Percentiles rank a stretch among this genome's conserved stretches.
Evolutionary conservation across 2,888 invertebrate species (phyloP).

Genomic region (Callosobruchus maculatus): DNA sequence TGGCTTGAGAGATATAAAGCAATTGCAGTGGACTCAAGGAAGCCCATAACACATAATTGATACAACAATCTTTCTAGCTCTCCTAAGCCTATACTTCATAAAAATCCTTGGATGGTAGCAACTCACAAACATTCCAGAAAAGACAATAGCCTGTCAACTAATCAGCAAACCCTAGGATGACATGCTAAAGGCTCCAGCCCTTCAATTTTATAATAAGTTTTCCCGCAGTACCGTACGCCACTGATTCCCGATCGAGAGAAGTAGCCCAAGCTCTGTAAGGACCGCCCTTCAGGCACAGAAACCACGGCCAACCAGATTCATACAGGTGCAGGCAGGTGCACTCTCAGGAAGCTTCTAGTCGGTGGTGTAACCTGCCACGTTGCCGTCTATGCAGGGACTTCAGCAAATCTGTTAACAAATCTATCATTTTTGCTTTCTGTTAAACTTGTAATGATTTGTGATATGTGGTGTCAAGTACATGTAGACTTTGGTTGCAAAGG

Average conservation of each 20-base stretch:
- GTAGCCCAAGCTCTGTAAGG: not conserved
- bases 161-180: too few species aligned
- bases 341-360: not conserved
- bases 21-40: too few species aligned
- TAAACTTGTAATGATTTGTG: not conserved
- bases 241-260: conserved; percentile 4
- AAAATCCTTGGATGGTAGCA: too few species aligned
- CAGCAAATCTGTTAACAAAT: not conserved
- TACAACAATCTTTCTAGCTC: too few species aligned
- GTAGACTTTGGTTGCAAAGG: too few species aligned
- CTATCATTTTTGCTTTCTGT: not conserved
- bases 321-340: conserved; percentile 29
- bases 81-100: too few species aligned
- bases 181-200: too few species aligned
- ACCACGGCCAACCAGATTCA: conserved; percentile 25
- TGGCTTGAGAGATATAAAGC: too few species aligned
- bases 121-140: too few species aligned
- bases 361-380: not conserved
- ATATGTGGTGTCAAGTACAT: not conserved
- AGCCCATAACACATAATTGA: too few species aligned
- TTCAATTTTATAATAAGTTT: not conserved
- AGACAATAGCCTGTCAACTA: too few species aligned
- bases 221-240: not conserved
- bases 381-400: not conserved
- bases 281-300: conserved; percentile 9